These are phyloP conservation scores for Sabatieria punctata DNA, from an alignment of 2,888 invertebrate species.

Conservation along the genomic window DNA sequence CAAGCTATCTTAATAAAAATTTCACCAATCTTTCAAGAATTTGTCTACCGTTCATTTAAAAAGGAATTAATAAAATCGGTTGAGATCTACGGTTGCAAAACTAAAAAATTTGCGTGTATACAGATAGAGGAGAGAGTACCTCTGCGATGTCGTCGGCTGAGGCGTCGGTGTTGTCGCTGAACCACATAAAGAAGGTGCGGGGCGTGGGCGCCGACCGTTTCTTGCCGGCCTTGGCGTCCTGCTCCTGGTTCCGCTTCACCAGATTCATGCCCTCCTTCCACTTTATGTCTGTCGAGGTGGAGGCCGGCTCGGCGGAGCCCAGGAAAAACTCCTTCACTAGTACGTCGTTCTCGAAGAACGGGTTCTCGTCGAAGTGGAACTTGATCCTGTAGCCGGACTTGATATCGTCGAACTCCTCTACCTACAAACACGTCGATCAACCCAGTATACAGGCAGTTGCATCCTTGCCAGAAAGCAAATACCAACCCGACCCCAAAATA, in stretches of 20 bases:
- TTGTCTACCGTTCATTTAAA: no score
- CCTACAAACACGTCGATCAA: conserved; percentile 42
- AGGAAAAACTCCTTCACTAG: conserved; percentile 61
- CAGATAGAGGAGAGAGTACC: conserved; percentile 24
- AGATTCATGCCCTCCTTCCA: conserved; percentile 63
- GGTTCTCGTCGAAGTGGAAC: conserved; percentile 59
- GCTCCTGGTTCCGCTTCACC: conserved; percentile 40
- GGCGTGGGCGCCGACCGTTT: conserved; percentile 43
- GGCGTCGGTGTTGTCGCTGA: conserved; percentile 59
- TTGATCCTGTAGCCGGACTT: conserved; percentile 61
- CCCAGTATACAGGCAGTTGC: no score
- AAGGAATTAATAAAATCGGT: no score
- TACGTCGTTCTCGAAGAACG: conserved; percentile 59
- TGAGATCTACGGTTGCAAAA: no score
- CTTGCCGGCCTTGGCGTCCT: conserved; percentile 26
- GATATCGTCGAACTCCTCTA: conserved; percentile 69
- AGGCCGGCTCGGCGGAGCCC: conserved; percentile 39
- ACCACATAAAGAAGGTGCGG: conserved; percentile 67
- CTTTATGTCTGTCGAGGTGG: conserved; percentile 42
- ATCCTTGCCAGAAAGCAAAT: no score
- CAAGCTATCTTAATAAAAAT: no score
- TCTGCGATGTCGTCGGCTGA: conserved; percentile 69
- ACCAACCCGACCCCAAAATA: no score
- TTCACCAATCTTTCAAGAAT: no score
- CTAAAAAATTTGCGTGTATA: no score